phyloP scores from a whole-genome alignment of 2,888 invertebrate genomes.

The Netelia virgata region DNA sequence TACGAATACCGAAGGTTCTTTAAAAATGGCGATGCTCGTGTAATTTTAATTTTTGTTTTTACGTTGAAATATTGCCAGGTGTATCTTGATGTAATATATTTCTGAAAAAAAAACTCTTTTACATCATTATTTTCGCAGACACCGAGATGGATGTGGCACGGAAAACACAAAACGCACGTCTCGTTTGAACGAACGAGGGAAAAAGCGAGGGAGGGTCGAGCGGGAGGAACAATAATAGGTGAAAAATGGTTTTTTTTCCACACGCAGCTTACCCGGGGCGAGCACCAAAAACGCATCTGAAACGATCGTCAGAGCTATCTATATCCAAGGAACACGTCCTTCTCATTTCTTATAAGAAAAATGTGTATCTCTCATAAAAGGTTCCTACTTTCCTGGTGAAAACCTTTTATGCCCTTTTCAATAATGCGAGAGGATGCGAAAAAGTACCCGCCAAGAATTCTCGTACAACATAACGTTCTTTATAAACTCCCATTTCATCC shows the following conservation, averaged over 20 bases:
- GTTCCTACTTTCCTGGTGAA: neutral
- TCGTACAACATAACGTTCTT: neutral
- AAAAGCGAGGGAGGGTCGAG: neutral
- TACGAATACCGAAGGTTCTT: too few species aligned
- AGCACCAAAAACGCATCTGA: constrained; percentile 31
- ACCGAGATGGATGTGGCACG: constrained; percentile 37
- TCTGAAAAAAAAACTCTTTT: neutral
- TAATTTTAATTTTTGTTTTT: too few species aligned
- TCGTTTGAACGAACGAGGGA: constrained; percentile 35
- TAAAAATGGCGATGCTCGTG: too few species aligned
- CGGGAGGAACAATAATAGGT: neutral
- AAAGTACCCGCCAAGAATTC: neutral
- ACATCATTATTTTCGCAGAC: neutral
- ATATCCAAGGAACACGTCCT: neutral
- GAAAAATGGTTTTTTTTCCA: neutral
- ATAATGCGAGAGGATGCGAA: neutral
- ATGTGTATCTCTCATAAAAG: neutral
- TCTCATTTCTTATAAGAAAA: neutral
- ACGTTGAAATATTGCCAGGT: neutral
- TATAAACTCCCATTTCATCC: neutral
- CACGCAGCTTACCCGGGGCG: constrained; percentile 13
- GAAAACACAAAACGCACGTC: constrained; percentile 16
- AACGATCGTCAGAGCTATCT: constrained; percentile 27
- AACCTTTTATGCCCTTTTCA: neutral
- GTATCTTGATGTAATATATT: neutral